Conservation (phyloP, 1,140 invertebrate species). For the Procambarus clarkii region DNA sequence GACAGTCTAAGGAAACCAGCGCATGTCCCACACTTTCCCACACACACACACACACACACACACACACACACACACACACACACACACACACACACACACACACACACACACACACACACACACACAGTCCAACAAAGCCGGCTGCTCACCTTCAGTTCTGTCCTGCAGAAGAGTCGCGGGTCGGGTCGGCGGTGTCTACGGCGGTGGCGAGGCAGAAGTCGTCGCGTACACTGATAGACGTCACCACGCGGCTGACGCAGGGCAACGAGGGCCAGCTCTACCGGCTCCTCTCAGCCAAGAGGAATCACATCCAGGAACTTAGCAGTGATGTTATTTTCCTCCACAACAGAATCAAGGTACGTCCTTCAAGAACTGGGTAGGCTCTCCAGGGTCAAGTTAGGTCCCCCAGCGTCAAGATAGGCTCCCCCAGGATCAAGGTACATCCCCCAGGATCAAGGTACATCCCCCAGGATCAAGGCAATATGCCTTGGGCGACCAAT, state of each 20-base stretch:
- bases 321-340: constrained; percentile 52
- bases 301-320: constrained; percentile 61
- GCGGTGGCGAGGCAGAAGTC: constrained; percentile 42
- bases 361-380: neutral
- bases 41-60: constrained; percentile 6
- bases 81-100: constrained; percentile 32
- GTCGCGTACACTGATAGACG: constrained; percentile 26
- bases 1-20: no score
- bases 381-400: no score
- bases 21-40: neutral
- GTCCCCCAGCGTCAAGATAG: no score
- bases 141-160: no score
- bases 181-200: constrained; percentile 24
- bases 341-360: constrained; percentile 52
- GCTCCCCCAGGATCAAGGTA: no score
- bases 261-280: constrained; percentile 55
- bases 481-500: no score
- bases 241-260: constrained; percentile 17
- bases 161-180: constrained; percentile 26
- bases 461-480: no score
- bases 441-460: no score
- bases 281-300: constrained; percentile 56
- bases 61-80: constrained; percentile 22
- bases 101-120: constrained; percentile 32
- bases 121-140: neutral